Conservation (phyloP, 2,797 vertebrate genomes). For the Nothura maculosa region DNA sequence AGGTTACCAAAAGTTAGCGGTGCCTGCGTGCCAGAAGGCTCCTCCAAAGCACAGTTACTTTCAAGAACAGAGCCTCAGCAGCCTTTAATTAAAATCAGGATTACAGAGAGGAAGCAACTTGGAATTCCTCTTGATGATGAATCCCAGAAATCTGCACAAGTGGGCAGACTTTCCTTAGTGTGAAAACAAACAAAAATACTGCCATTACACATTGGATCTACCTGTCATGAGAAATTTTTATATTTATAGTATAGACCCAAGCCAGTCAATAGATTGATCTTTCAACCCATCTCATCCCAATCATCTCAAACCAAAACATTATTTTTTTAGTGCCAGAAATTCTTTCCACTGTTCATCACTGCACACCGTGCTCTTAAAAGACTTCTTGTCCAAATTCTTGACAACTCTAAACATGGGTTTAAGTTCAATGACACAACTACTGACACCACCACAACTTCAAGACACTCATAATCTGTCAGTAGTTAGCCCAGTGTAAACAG, state of each 20-base stretch:
- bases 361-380: neutral
- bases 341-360: neutral
- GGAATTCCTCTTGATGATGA: neutral
- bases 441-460: neutral
- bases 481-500: neutral
- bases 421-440: neutral
- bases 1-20: neutral
- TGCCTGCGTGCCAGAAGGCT: neutral
- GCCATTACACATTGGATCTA: neutral
- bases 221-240: neutral
- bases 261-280: neutral
- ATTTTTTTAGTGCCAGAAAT: neutral
- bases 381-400: neutral
- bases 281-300: neutral
- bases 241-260: neutral
- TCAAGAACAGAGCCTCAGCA: neutral
- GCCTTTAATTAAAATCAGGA: neutral
- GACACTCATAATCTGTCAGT: neutral
- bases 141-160: neutral
- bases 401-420: neutral
- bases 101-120: neutral
- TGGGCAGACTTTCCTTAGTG: no score
- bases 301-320: neutral
- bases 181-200: no score
- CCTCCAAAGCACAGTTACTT: neutral